Evolutionary conservation across 2,888 invertebrate genomes (phyloP), one percentile per base, ranked within the genome.

Genomic region (Protula sp.): DNA sequence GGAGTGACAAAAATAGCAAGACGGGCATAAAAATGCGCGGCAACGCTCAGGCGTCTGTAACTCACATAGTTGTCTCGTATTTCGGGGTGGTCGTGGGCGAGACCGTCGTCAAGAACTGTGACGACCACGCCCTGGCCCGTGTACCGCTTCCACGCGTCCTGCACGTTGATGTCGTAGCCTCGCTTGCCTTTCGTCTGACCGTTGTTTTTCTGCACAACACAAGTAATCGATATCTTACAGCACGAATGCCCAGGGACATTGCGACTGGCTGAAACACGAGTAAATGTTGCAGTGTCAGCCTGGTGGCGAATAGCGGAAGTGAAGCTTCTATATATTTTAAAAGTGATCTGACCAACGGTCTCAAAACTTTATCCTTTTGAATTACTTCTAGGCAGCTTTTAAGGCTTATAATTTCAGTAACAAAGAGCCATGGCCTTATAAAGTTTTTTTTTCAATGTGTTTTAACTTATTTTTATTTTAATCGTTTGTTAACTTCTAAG

Each of bases 81-180:
- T 61, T 82, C 82, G 0, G 77, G 73, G 66, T 83, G 83, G 0
- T 65, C 72, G 63, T 81, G 75, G 58, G 83, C 81, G 2, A 83
- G 65, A 0, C 82, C 82, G 65, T 82, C 82, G 64, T 82, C 82
- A 55, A 82, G 67, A 22, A 81, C 74, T 26, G 73, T 68, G 30
- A 81, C 71, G 3, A 72, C 73, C 2, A 81, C 73, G 2, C 80
- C 81, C 22, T 62, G 59, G 4, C 82, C 82, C 3, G 79, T 78
- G 2, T 80, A 80, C 47, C 74, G 69, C 62, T 74, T 61, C 82
- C 82, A 82, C 2, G 72, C 81, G 3, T 73, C 68, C 24, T 68
- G 58, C 2, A 82, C 77, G 67, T 82, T 80, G 57, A 82, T 62
- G 64, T 82, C 81, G n/a, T 60, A 62, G 47, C 71, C 72, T 22